Evolutionary conservation across 2,797 vertebrate species (phyloP), one percentile per base, ranked within the genome.

Genomic region (Lepidocolaptes lacrymiger): DNA sequence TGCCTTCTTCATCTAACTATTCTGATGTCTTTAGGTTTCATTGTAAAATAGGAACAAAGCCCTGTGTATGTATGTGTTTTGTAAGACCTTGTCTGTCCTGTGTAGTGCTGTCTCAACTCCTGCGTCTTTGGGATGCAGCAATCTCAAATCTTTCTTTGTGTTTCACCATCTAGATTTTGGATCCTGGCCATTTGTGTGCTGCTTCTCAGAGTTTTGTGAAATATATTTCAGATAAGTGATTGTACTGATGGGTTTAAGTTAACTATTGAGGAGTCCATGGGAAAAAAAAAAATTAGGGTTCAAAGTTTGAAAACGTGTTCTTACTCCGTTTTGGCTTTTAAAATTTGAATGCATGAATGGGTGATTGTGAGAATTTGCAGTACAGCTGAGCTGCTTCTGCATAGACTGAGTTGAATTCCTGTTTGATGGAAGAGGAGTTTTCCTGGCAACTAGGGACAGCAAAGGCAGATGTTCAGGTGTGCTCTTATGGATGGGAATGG

Each of bases 321-420:
- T 82, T 71, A 16, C 2, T 75, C 26, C 1, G 1, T 77, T 85
- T 56, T 46, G 1, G 1, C 49, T 71, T 66, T 72, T 56, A 9
- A 62, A 63, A 46, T 51, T 51, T 28, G 54, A 64, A 14, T 34
- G 30, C 24, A 4, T 0, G 0, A 26, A 17, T 18, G 9, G 7
- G 11, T 64, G 44, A 27, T 13, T 32, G 9, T 49, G 43, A 43
- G 32, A 68, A 72, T 77, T 80, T 74, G 34, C 44, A 41, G 34
- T 46, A n/a, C 14, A 46, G 24, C 68, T 19, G n/a, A 90, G 41
- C 20, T 0, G 1, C n/a, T 68, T 43, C 69, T 48, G 20, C 51
- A 54, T 73, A 36, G 41, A 7, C 26, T 1, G 3, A 37, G 11
- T 43, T 71, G 39, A 34, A 17, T 74, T 56, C 4, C 0, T 12